These are phyloP conservation scores for Megaceryle alcyon DNA, from an alignment of 2,797 vertebrate genomes.

Conservation along the genomic window DNA sequence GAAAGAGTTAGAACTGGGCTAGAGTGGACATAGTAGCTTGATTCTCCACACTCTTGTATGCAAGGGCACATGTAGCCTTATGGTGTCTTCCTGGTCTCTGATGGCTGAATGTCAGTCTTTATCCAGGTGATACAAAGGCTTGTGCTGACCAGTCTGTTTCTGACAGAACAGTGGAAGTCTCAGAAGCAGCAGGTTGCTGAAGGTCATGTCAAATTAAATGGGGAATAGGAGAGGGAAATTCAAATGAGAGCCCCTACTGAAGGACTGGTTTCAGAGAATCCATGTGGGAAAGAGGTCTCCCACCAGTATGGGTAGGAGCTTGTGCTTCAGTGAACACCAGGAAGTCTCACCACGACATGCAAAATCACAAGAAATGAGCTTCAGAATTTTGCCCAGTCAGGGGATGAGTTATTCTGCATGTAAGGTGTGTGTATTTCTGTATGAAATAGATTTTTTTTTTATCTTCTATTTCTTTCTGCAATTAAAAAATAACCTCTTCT, in stretches of 20 bases:
- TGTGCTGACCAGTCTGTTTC: neutral
- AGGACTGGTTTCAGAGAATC: neutral
- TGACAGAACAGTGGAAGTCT: neutral
- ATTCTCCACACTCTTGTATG: neutral
- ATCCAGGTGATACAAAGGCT: neutral
- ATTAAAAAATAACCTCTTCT: neutral
- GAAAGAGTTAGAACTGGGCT: neutral
- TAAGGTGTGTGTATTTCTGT: neutral
- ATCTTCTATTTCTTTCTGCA: neutral
- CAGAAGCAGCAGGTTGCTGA: neutral
- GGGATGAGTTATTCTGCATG: neutral
- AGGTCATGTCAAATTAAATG: neutral
- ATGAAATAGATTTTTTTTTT: neutral
- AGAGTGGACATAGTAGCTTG: accelerated
- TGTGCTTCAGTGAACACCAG: neutral
- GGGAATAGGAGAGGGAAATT: neutral
- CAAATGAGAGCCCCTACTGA: neutral
- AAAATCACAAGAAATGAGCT: constrained; percentile 24
- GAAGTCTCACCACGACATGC: neutral
- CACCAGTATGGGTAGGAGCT: neutral
- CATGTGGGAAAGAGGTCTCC: neutral
- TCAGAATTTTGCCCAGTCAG: neutral
- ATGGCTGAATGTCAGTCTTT: neutral
- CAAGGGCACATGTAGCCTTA: accelerated
- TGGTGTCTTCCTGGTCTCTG: accelerated